Percentiles rank a stretch among this genome's conserved stretches.
Evolutionary conservation across 2,888 invertebrate species (phyloP).

Genomic region (Proisotoma minuta): DNA sequence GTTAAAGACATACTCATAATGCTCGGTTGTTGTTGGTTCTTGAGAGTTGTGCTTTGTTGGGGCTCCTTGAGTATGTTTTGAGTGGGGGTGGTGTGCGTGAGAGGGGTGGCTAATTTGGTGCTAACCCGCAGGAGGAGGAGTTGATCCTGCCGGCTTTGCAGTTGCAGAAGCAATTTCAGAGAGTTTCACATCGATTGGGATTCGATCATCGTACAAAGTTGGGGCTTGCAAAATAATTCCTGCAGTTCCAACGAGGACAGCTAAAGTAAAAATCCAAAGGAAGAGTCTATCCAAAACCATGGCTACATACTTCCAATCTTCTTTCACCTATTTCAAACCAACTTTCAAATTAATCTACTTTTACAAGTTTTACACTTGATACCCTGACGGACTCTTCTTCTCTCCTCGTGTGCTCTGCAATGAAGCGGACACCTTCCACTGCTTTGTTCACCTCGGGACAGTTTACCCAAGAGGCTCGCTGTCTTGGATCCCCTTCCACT

Average conservation of each 20-base stretch:
- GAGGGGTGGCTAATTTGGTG: neutral
- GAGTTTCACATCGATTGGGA: slow-evolving; percentile 79
- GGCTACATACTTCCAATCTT: slow-evolving; percentile 95
- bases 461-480: slow-evolving; percentile 63
- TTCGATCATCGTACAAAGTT: slow-evolving; percentile 80
- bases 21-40: too few species aligned
- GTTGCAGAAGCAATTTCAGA: slow-evolving; percentile 86
- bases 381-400: slow-evolving; percentile 89
- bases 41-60: too few species aligned
- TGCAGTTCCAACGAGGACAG: slow-evolving; percentile 83
- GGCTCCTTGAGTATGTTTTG: neutral
- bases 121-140: slow-evolving; percentile 22
- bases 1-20: too few species aligned
- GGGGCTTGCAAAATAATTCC: slow-evolving; percentile 86
- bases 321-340: slow-evolving; percentile 64
- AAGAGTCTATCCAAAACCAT: slow-evolving; percentile 87
- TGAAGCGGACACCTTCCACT: slow-evolving; percentile 85
- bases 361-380: slow-evolving; percentile 49
- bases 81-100: neutral
- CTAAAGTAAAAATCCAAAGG: slow-evolving; percentile 87
- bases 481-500: slow-evolving; percentile 11
- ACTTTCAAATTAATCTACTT: neutral
- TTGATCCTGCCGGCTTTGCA: slow-evolving; percentile 62
- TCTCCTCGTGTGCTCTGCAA: slow-evolving; percentile 85
- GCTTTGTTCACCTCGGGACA: slow-evolving; percentile 89